phyloP scores from a whole-genome alignment of 2,113 vertebrate species.

The Embiotoca jacksoni region DNA sequence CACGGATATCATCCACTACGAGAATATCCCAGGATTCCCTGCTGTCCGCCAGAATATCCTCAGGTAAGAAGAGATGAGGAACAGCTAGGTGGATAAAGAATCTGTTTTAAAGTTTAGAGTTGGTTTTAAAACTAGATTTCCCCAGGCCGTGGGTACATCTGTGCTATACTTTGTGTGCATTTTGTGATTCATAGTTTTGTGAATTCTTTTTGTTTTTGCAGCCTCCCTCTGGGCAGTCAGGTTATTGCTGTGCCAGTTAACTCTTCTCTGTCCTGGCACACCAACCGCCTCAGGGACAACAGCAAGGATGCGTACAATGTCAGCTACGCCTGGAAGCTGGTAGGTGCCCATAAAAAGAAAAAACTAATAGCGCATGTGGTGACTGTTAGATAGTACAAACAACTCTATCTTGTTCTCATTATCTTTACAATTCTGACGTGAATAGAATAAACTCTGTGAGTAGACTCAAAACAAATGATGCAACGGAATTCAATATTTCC shows the following conservation, averaged over 20 bases:
- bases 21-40: slow-evolving; percentile 96
- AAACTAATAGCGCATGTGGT: too few species aligned
- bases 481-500: background rate
- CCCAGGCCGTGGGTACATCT: background rate
- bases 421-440: background rate
- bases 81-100: too few species aligned
- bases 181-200: background rate
- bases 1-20: slow-evolving; percentile 98
- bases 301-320: slow-evolving; percentile 95
- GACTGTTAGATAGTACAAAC: background rate
- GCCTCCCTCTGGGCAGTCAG: slow-evolving; percentile 97
- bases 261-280: slow-evolving; percentile 97
- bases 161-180: background rate
- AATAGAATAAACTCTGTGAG: background rate
- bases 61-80: slow-evolving; percentile 81
- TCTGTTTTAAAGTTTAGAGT: background rate
- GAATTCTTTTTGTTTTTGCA: slow-evolving; percentile 65
- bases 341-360: slow-evolving; percentile 56
- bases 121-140: background rate
- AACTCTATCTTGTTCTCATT: background rate
- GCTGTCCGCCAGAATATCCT: slow-evolving; percentile 95
- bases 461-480: slow-evolving; percentile 10
- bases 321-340: slow-evolving; percentile 99
- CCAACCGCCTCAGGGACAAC: slow-evolving; percentile 92
- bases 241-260: slow-evolving; percentile 95